Evolutionary conservation across 53 echinoderm and acorn worm species (phyloP).

Genomic region (Henricia sp.): DNA sequence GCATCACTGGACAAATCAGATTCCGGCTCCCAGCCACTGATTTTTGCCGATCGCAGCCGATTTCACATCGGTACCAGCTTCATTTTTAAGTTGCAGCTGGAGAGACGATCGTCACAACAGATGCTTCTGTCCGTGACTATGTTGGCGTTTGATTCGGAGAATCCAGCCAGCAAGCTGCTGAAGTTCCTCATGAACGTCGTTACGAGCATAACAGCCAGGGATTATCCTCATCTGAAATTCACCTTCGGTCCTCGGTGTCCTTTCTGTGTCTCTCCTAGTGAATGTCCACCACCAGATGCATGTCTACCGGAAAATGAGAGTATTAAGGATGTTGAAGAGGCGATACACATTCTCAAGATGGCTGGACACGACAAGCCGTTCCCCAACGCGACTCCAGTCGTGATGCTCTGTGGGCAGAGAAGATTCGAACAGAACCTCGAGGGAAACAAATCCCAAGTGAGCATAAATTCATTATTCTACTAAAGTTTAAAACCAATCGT

Average conservation of each 20-base stretch:
- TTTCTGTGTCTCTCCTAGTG: not conserved
- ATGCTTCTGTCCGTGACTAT: conserved; percentile 11
- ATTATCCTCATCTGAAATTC: conserved; percentile 8
- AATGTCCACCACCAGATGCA: no score
- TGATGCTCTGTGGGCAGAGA: not conserved
- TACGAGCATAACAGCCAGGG: not conserved
- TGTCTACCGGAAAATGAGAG: not conserved
- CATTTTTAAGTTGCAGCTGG: conserved; percentile 19
- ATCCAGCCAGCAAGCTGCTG: not conserved
- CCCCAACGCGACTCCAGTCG: not conserved
- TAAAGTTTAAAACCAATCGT: no score
- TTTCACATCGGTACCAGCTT: conserved; percentile 23
- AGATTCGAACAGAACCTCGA: not conserved
- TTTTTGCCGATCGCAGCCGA: conserved; percentile 23
- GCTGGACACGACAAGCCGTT: not conserved
- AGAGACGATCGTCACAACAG: conserved; percentile 4
- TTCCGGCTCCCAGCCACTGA: not conserved
- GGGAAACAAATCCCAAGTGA: not conserved
- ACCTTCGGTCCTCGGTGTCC: conserved; percentile 13
- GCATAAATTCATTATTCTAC: no score
- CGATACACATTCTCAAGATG: not conserved
- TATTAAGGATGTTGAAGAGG: not conserved
- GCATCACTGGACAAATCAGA: conserved; percentile 17
- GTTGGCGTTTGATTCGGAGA: not conserved
- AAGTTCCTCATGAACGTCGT: not conserved